These are phyloP conservation scores for Pantherophis vulpinus DNA, from an alignment of 2,797 vertebrate species.

Conservation along the genomic window DNA sequence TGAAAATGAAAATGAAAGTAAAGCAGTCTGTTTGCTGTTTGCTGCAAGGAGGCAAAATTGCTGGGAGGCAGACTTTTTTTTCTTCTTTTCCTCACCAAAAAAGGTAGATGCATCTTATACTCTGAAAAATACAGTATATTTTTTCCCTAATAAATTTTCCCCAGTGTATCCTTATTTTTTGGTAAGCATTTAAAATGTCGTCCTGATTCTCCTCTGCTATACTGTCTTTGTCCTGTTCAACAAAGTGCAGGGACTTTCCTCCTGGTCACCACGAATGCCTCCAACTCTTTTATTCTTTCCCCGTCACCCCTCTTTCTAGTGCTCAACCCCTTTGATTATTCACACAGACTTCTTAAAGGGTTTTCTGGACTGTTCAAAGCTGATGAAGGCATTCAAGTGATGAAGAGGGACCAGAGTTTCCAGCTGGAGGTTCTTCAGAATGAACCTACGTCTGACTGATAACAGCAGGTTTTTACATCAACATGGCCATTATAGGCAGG, in stretches of 20 bases:
- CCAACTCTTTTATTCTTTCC: not conserved
- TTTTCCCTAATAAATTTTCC: not conserved
- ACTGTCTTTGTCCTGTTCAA: not conserved
- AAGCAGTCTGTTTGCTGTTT: too few relatives aligned
- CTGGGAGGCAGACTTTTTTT: too few relatives aligned
- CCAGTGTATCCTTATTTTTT: not conserved
- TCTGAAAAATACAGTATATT: too few relatives aligned
- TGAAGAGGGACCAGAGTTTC: not conserved
- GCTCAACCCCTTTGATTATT: not conserved
- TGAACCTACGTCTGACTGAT: slow-evolving; percentile 2
- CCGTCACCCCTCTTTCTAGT: not conserved
- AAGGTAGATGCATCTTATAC: too few relatives aligned
- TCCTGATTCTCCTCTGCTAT: not conserved
- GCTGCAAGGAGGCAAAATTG: too few relatives aligned
- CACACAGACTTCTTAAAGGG: not conserved
- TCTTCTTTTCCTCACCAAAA: too few relatives aligned
- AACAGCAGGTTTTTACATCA: not conserved
- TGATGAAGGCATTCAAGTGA: not conserved
- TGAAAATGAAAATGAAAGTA: too few relatives aligned
- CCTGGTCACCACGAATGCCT: not conserved
- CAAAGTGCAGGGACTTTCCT: not conserved
- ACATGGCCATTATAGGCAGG: slow-evolving; percentile 8
- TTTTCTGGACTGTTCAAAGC: not conserved
- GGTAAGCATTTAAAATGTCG: not conserved
- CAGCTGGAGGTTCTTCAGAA: not conserved